Evolutionary conservation across 2,797 vertebrate species (phyloP).

Genomic region (Columba guinea): DNA sequence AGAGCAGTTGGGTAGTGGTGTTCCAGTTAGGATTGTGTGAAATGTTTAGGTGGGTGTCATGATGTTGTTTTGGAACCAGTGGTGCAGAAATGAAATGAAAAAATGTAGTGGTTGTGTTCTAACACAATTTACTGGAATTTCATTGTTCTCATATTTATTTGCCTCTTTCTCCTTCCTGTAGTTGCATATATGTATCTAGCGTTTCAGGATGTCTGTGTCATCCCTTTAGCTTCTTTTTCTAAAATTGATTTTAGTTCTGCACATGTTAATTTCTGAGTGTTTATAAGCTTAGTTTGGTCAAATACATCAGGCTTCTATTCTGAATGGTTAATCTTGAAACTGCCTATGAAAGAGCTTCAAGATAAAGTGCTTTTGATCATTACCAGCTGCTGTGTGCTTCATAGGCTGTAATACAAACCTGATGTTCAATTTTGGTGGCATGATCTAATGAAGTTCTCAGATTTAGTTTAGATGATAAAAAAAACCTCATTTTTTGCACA

Average conservation of each 20-base stretch:
- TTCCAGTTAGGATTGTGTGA: not conserved
- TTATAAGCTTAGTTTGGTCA: not conserved
- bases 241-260: not conserved
- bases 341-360: not conserved
- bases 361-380: not conserved
- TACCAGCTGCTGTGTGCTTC: not conserved
- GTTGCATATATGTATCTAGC: not conserved
- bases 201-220: not conserved
- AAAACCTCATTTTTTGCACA: not conserved
- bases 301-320: not conserved
- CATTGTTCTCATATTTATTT: not conserved
- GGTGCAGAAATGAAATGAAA: not conserved
- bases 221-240: not conserved
- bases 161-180: not conserved
- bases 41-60: not conserved
- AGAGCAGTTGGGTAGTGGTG: not conserved
- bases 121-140: not conserved
- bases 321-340: not conserved
- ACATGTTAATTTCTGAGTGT: not conserved
- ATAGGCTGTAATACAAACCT: not conserved
- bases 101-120: not conserved
- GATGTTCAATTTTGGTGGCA: not conserved
- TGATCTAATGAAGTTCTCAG: not conserved
- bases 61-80: not conserved
- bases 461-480: constrained; percentile 11